phyloP scores from a whole-genome alignment of 2,888 invertebrate species.

The Julus scandinavius region DNA sequence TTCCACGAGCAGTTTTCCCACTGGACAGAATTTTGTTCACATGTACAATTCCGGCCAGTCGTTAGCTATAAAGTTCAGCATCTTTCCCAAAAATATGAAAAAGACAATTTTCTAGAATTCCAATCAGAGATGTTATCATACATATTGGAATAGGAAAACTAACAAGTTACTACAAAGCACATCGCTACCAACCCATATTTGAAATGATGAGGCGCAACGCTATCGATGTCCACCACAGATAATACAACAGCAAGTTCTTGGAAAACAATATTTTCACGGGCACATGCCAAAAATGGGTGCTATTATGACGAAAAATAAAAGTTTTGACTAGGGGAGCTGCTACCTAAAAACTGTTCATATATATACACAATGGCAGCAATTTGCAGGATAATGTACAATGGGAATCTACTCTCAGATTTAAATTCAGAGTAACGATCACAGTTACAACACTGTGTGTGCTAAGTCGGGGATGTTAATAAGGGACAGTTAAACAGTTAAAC shows the following conservation, averaged over 20 bases:
- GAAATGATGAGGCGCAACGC: background rate
- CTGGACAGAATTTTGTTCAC: too few species aligned
- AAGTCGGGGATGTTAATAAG: background rate
- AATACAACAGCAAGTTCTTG: background rate
- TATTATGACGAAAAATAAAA: background rate
- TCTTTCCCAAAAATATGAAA: too few species aligned
- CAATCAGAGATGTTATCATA: background rate
- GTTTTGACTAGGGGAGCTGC: conserved; percentile 5
- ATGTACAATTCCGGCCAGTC: too few species aligned
- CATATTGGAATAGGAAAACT: background rate
- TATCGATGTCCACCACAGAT: background rate
- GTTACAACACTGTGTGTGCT: background rate
- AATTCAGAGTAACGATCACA: background rate
- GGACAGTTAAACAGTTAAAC: background rate
- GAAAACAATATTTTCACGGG: background rate
- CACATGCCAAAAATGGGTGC: background rate
- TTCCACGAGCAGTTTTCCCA: too few species aligned
- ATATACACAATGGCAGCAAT: background rate
- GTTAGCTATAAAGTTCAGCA: too few species aligned
- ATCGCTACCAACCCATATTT: too few species aligned
- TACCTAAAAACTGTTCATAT: background rate
- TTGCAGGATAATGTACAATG: background rate
- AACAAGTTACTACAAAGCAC: background rate
- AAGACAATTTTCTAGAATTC: too few species aligned
- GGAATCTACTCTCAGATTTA: background rate